Evolutionary conservation across 64 coral and sea anemone species (phyloP).

Genomic region (Montipora sp.): DNA sequence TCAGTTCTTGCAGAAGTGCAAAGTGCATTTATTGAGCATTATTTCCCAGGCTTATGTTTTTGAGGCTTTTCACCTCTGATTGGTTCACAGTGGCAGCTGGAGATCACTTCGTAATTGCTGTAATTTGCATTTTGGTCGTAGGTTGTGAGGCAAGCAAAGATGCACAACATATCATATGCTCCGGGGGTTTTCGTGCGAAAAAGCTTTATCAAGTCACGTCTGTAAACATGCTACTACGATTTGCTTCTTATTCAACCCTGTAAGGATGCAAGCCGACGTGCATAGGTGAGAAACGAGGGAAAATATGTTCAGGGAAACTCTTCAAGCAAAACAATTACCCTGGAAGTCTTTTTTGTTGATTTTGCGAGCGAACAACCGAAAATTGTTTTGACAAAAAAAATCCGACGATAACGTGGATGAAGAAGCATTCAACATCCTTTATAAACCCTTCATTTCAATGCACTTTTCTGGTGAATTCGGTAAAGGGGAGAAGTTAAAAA

Average conservation of each 20-base stretch:
- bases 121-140: constrained; percentile 49
- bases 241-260: not conserved
- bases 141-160: constrained; percentile 46
- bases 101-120: constrained; percentile 23
- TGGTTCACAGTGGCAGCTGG: constrained; percentile 41
- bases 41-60: constrained; percentile 21
- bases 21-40: constrained; percentile 11
- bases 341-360: constrained; percentile 23
- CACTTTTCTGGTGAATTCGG: not conserved
- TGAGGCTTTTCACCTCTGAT: not conserved
- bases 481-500: not conserved
- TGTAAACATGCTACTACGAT: not conserved
- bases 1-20: not conserved
- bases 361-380: constrained; percentile 41
- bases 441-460: not conserved
- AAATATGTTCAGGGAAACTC: not conserved
- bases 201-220: not conserved
- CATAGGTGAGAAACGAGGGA: constrained; percentile 38
- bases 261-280: constrained; percentile 25
- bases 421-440: not conserved
- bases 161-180: constrained; percentile 15
- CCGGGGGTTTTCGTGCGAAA: constrained; percentile 14
- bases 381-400: constrained; percentile 43
- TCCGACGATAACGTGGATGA: not conserved
- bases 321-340: constrained; percentile 30